A percentile compares a stretch with the other conserved stretches of the same genome.
Evolutionary conservation across 1,140 invertebrate genomes (phyloP).

Genomic region (Heterodera schachtii): DNA sequence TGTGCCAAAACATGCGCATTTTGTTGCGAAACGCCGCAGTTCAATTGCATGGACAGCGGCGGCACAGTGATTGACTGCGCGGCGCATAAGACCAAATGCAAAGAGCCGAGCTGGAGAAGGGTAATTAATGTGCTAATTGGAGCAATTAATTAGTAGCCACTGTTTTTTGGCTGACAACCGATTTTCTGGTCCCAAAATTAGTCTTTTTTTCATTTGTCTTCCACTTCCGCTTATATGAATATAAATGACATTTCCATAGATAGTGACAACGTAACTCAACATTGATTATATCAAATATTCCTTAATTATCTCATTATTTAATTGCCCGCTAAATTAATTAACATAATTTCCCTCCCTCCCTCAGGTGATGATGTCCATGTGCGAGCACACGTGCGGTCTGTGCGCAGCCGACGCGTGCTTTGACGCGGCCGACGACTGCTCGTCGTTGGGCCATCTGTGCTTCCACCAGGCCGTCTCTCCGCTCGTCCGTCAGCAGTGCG

Average conservation of each 20-base stretch:
- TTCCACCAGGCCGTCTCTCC: slow-evolving; percentile 19
- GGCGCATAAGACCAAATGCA: slow-evolving; percentile 16
- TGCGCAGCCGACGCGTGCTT: slow-evolving; percentile 22
- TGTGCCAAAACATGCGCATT: slow-evolving; percentile 23
- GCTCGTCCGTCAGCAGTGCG: slow-evolving; percentile 19
- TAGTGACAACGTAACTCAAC: too few relatives aligned
- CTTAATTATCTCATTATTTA: too few relatives aligned
- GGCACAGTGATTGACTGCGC: slow-evolving; percentile 5
- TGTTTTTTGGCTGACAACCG: background rate
- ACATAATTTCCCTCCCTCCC: background rate
- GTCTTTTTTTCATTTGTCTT: too few relatives aligned
- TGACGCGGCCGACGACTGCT: slow-evolving; percentile 17
- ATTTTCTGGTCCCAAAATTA: too few relatives aligned
- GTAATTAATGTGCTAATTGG: background rate
- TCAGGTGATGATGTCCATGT: slow-evolving; percentile 28
- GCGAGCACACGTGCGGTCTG: slow-evolving; percentile 28
- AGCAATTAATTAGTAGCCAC: too few relatives aligned
- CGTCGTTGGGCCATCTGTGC: slow-evolving; percentile 7
- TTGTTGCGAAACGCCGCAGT: slow-evolving; percentile 26
- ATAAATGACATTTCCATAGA: too few relatives aligned
- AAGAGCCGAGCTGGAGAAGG: slow-evolving; percentile 11
- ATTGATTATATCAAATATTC: too few relatives aligned
- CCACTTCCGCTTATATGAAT: too few relatives aligned
- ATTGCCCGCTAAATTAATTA: background rate
- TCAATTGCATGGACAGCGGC: slow-evolving; percentile 27